Percentiles rank a stretch among this genome's conserved stretches.
Evolutionary conservation across 2,113 vertebrate species (phyloP).

Genomic region (Nyctereutes procyonoides): DNA sequence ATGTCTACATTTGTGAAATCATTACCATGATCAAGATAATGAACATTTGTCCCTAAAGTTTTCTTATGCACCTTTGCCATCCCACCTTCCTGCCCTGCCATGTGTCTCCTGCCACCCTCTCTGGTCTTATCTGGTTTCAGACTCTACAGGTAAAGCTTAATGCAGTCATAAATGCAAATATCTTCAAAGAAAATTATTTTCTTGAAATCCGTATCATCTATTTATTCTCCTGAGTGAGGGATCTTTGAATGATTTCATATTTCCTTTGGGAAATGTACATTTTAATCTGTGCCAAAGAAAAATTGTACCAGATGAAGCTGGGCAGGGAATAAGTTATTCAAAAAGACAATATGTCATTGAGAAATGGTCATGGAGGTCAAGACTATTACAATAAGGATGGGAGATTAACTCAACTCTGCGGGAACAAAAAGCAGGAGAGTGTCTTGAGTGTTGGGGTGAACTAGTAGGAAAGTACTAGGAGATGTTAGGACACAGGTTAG

Average conservation of each 20-base stretch:
- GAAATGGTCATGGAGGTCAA: neutral
- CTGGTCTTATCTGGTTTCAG: neutral
- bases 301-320: neutral
- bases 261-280: neutral
- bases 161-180: neutral
- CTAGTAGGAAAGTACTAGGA: neutral
- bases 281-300: neutral
- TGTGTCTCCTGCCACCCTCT: neutral
- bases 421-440: neutral
- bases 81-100: neutral
- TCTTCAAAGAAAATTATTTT: neutral
- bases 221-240: neutral
- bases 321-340: neutral
- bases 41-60: neutral
- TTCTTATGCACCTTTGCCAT: neutral
- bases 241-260: neutral
- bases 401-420: neutral
- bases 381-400: neutral
- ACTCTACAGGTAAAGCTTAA: neutral
- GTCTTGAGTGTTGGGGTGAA: neutral
- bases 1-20: neutral
- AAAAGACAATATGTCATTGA: neutral
- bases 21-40: neutral
- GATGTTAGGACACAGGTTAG: neutral
- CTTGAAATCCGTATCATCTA: neutral